Percentiles rank a stretch among this genome's conserved stretches.
Evolutionary conservation across 2,113 vertebrate genomes (phyloP).

Genomic region (Eurypyga helias): DNA sequence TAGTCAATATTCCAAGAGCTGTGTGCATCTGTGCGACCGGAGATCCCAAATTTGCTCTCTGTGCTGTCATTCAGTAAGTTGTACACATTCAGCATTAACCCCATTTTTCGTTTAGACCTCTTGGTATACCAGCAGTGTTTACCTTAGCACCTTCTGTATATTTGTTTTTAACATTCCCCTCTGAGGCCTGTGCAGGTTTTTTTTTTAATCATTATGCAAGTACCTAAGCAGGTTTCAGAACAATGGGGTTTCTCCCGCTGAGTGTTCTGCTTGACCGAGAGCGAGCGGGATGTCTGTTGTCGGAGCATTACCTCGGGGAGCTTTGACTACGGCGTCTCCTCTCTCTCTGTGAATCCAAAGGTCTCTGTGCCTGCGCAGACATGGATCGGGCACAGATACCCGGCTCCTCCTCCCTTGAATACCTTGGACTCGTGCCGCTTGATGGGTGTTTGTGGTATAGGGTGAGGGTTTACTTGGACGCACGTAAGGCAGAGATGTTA

Average conservation of each 20-base stretch:
- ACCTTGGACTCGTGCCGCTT: neutral
- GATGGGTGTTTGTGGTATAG: neutral
- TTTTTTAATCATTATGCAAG: neutral
- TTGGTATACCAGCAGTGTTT: neutral
- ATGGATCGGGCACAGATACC: accelerated
- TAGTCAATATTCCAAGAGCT: neutral
- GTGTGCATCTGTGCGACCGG: neutral
- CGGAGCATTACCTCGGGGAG: neutral
- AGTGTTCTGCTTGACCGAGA: neutral
- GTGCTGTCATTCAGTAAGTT: neutral
- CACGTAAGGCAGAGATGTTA: neutral
- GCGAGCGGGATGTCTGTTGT: neutral
- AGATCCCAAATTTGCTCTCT: neutral
- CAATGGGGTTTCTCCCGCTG: accelerated
- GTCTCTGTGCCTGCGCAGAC: neutral
- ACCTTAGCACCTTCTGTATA: neutral
- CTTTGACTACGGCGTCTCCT: neutral
- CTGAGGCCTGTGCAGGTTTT: neutral
- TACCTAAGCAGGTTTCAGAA: neutral
- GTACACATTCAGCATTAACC: neutral
- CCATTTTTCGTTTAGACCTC: neutral
- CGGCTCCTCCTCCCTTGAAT: neutral
- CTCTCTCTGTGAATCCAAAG: neutral
- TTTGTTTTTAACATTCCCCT: neutral
- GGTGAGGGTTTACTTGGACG: neutral